Evolutionary conservation across 2,888 invertebrate species (phyloP), one percentile per base, ranked within the genome.

Genomic region (Pterostichus madidus): DNA sequence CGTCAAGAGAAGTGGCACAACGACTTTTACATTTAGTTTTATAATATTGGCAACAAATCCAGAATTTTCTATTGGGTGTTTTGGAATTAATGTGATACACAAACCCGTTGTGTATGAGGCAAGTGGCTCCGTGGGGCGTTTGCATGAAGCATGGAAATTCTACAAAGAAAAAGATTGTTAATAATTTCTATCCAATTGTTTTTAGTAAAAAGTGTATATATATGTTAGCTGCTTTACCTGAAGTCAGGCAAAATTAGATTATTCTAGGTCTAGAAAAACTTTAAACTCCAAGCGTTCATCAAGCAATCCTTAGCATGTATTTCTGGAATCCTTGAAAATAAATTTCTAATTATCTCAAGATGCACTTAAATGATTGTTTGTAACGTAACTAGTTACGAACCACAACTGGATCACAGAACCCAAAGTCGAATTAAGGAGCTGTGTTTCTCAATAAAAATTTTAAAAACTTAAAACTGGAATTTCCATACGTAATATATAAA

Each of bases 41-140:
- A 53, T 86, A 86, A 80, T 87, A 88, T 61, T 86, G 84, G 0
- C 86, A 84, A 75, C 88, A 88, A 11, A 87, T 86, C 88, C 88
- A 88, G 84, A 88, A 88, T 17, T 86, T 86, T 15, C 85, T 85
- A 15, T 84, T 85, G n/a, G 17, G 15, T 15, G 39, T 39, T 71
- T 44, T 71, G 15, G 77, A 56, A 24, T 77, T 56, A 39, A 59
- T 59, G 53, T 53, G 39, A 13, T 59, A 77, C 13, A 77, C 59
- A 15, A 35, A 77, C 56, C 77, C 77, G 15, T 77, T 52, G 39
- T 71, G 44, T 10, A 71, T 39, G 15, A 71, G 44, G 44, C 68
- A 71, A 39, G 68, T 44, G n/a, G 39, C 39, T 71, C 68, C 44
- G n/a, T 71, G 44, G 10, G 68, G 68, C 17, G 68, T 71, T 10